Conservation (phyloP, 2,888 invertebrate genomes). For the Cantharis rustica region DNA sequence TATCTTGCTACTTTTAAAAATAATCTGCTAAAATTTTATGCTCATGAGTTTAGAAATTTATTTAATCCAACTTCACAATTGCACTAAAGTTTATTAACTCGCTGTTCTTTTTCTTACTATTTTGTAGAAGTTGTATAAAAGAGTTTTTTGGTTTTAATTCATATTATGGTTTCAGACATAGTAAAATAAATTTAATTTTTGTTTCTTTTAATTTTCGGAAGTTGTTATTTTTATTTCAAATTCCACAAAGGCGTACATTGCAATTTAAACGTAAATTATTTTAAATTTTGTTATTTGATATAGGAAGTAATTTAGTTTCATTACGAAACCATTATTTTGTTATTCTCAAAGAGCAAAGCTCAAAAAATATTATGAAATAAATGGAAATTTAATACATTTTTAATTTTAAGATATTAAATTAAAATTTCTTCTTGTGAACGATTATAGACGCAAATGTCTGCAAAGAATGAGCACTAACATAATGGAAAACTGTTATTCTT, state of each 20-base stretch:
- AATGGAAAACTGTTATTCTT: slow-evolving; percentile 30
- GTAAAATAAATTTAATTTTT: background rate
- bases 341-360: background rate
- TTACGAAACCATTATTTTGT: background rate
- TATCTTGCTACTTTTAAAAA: background rate
- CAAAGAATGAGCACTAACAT: slow-evolving; percentile 2
- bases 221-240: background rate
- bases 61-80: background rate
- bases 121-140: background rate
- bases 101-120: background rate
- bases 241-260: background rate
- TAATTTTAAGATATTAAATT: slow-evolving; percentile 1
- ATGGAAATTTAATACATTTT: background rate
- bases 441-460: background rate
- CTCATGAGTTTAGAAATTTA: background rate
- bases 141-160: background rate
- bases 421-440: background rate
- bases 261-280: background rate
- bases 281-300: background rate
- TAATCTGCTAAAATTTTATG: background rate
- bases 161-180: background rate
- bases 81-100: background rate
- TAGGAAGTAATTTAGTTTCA: background rate
- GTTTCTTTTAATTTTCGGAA: background rate
- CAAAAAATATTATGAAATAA: background rate